Percentiles rank a stretch among this genome's conserved stretches.
Evolutionary conservation across 2,113 vertebrate species (phyloP).

Genomic region (Channa maculata): DNA sequence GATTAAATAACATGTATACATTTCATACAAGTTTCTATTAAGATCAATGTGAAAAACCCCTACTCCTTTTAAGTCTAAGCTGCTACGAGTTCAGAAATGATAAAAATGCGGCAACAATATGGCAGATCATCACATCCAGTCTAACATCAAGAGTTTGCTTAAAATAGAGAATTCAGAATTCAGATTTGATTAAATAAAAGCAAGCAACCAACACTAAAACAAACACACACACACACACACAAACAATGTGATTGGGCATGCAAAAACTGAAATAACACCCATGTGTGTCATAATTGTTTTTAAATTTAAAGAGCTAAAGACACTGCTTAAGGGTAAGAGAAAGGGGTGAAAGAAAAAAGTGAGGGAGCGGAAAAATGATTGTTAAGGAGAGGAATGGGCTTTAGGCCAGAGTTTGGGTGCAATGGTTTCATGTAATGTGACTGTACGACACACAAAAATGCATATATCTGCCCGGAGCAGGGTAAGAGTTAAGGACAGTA

Average conservation of each 20-base stretch:
- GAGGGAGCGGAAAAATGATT: constrained; percentile 38
- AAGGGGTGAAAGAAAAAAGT: constrained; percentile 10
- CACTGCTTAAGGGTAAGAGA: constrained; percentile 1
- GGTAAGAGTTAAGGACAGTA: constrained; percentile 76
- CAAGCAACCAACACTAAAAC: neutral
- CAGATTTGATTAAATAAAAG: too few relatives aligned
- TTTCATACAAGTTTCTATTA: too few relatives aligned
- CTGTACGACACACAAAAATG: constrained; percentile 60
- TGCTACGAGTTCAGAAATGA: neutral
- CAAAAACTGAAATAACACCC: neutral
- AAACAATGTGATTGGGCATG: neutral
- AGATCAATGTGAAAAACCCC: too few relatives aligned
- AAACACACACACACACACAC: neutral
- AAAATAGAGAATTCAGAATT: neutral
- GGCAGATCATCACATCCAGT: constrained; percentile 53
- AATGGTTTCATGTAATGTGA: constrained; percentile 78
- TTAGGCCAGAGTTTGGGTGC: constrained; percentile 71
- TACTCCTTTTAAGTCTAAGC: too few relatives aligned
- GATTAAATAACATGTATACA: too few relatives aligned
- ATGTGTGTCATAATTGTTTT: neutral
- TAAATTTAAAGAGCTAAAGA: constrained; percentile 8
- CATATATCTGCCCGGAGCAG: constrained; percentile 64
- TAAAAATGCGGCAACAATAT: constrained; percentile 11
- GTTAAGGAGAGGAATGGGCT: constrained; percentile 60
- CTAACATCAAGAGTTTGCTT: constrained; percentile 44